A percentile compares a stretch with the other conserved stretches of the same genome.
These are phyloP conservation scores for Cyprinodon brontotheroides DNA, from an alignment of 2,113 vertebrate species.

Conservation along the genomic window DNA sequence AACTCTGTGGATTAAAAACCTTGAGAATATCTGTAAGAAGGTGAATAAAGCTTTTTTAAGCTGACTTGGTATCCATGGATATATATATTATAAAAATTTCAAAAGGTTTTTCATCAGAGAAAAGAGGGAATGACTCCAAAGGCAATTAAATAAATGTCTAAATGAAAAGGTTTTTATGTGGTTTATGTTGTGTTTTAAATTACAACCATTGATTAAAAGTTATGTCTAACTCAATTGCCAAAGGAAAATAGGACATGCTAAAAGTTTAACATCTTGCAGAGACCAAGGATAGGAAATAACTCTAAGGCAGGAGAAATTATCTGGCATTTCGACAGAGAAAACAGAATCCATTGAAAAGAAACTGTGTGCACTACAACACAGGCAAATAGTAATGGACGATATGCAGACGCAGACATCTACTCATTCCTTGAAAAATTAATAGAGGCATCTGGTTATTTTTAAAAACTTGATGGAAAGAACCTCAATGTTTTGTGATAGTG, in stretches of 20 bases:
- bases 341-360: not conserved
- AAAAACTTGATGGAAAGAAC: not conserved
- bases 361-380: not conserved
- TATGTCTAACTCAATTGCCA: conserved; percentile 14
- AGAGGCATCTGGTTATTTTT: not conserved
- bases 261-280: not conserved
- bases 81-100: not conserved
- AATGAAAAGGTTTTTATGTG: conserved; percentile 28
- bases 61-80: not conserved
- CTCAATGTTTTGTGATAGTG: not conserved
- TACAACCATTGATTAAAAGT: not conserved
- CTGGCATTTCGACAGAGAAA: not conserved
- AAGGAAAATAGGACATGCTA: not conserved
- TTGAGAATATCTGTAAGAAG: not conserved
- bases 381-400: not conserved
- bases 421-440: not conserved
- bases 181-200: conserved; percentile 31
- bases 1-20: not conserved
- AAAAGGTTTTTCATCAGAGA: not conserved
- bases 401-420: not conserved
- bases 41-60: not conserved
- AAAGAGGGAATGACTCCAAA: not conserved
- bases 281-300: not conserved
- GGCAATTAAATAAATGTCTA: conserved; percentile 7
- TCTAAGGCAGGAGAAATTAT: not conserved